Conservation (phyloP, 2,888 invertebrate species). For the Chouioia cunea region DNA sequence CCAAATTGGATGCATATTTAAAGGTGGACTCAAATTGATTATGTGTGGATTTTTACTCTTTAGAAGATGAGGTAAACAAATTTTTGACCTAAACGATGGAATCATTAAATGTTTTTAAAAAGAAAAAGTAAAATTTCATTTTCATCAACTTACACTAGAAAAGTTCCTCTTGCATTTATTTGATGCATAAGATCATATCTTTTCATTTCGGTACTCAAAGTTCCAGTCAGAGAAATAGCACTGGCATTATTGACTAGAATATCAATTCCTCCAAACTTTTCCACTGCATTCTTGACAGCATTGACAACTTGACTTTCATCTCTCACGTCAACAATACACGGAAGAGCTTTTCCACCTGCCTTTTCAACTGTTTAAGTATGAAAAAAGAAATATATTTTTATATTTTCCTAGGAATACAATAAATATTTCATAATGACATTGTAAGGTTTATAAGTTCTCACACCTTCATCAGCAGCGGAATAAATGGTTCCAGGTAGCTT, state of each 20-base stretch:
- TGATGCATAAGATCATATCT: conserved; percentile 96
- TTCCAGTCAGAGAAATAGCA: conserved; percentile 88
- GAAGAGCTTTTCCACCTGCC: conserved; percentile 86
- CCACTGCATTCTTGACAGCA: conserved; percentile 81
- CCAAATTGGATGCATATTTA: conserved; percentile 91
- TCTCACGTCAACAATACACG: conserved; percentile 90
- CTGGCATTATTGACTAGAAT: conserved; percentile 96
- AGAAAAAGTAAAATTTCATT: conserved; percentile 43
- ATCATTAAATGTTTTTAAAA: conserved; percentile 23
- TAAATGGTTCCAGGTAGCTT: conserved; percentile 94
- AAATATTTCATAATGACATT: neutral
- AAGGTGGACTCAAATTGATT: conserved; percentile 93
- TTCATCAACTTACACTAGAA: conserved; percentile 80
- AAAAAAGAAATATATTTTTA: no score
- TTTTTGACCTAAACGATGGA: conserved; percentile 80
- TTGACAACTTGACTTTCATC: conserved; percentile 81
- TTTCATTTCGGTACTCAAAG: conserved; percentile 92
- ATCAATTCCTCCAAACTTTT: conserved; percentile 95
- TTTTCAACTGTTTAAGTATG: conserved; percentile 79
- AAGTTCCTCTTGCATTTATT: conserved; percentile 95
- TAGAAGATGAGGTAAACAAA: conserved; percentile 87
- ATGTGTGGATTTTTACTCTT: conserved; percentile 94
- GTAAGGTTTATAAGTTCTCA: conserved; percentile 40
- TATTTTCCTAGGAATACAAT: no score
- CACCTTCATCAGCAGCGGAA: conserved; percentile 90